These are phyloP conservation scores for cattle (Bos taurus) DNA, from an alignment of 2,113 vertebrate genomes.

Conservation along the genomic window DNA sequence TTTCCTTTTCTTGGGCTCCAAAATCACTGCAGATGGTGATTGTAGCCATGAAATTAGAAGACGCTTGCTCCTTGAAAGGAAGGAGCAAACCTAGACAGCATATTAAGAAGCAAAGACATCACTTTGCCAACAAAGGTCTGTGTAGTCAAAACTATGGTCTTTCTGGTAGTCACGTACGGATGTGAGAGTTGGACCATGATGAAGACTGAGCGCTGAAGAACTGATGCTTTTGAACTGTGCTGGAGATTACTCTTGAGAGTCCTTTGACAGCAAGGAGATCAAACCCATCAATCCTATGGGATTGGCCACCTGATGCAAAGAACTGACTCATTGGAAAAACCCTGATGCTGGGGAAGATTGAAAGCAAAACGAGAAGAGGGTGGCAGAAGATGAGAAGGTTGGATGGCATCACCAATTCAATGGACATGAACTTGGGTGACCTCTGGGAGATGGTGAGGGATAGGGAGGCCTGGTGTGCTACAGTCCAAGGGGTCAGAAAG, in stretches of 20 bases:
- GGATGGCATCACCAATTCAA: not conserved
- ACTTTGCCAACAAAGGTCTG: not conserved
- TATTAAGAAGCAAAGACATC: not conserved
- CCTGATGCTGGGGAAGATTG: not conserved
- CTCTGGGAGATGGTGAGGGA: not conserved
- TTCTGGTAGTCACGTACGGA: not conserved
- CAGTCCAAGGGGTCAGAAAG: not conserved
- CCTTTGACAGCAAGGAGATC: not conserved
- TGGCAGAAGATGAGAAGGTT: not conserved
- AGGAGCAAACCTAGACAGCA: not conserved
- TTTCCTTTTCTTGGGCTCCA: not conserved
- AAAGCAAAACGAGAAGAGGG: not conserved
- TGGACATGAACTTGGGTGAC: not conserved
- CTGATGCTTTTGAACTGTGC: not conserved
- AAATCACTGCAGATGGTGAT: not conserved
- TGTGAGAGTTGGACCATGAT: not conserved
- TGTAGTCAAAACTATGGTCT: not conserved
- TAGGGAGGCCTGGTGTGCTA: not conserved
- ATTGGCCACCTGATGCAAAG: not conserved
- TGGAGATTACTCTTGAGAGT: not conserved
- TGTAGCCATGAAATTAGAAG: not conserved
- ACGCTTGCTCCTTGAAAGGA: not conserved
- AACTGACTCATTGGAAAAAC: not conserved
- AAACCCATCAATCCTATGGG: accelerated
- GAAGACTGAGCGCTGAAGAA: not conserved